Evolutionary conservation across 2,113 vertebrate species (phyloP), one percentile per base, ranked within the genome.

Genomic region (Xyliphius kryptos): DNA sequence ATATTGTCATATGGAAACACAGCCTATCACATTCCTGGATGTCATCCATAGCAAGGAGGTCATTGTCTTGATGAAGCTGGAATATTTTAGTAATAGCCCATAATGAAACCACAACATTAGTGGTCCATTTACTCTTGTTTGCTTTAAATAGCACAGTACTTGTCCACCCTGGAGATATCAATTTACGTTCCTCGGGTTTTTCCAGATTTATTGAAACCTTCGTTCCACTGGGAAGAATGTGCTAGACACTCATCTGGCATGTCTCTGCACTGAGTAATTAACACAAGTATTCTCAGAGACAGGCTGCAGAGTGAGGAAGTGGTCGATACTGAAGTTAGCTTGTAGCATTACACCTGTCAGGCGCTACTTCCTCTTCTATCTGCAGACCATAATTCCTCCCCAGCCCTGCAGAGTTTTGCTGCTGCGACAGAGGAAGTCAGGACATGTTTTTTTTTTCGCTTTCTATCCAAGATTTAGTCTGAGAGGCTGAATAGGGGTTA

Each of bases 391-490:
- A 38, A 46, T 69, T 69, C 51, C 57, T 54, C 61, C 50, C 60
- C 50, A 54, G 56, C 36, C 17, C 66, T 61, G 54, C 66, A 61
- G n/a, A n/a, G 69, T 44, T 58, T 26, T 58, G 40, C 40, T 58
- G 20, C 40, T 44, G 46, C 67, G 61, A 72, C 69, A 70, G 68
- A 51, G 76, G 16, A 65, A 48, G 68, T 75, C 63, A 67, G 76
- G 65, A 56, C 48, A n/a, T n/a, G n/a, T n/a, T n/a, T 60, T 61
- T 79, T 77, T 82, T 80, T 81, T 71, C 53, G 16, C 50, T 51
- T 64, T 56, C 53, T 57, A 71, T 60, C 66, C 57, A 15, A 53
- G 55, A 40, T 64, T 55, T 72, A 59, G 50, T 60, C 10, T 21
- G 17, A 32, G 32, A 46, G 13, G 62, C 54, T 64, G 48, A 68